These are phyloP conservation scores for Xiphophorus couchianus DNA, from an alignment of 2,113 vertebrate species.

Conservation along the genomic window DNA sequence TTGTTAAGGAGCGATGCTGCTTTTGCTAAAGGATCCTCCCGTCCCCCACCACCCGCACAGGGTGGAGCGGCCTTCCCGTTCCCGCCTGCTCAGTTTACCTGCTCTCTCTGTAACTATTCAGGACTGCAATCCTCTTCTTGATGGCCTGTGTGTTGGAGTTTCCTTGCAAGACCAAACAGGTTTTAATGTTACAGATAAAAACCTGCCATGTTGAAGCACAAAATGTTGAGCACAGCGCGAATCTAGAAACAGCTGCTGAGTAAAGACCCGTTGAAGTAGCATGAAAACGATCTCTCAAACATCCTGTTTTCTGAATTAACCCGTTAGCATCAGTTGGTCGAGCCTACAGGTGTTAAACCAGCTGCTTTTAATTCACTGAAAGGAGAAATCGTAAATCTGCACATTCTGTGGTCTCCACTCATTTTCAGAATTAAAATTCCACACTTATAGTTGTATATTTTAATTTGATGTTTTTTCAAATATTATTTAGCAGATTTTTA, in stretches of 20 bases:
- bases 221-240: too few species aligned
- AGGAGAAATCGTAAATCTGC: background rate
- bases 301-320: background rate
- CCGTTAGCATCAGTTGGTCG: background rate
- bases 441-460: background rate
- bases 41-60: background rate
- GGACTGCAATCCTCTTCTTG: background rate
- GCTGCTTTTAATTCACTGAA: background rate
- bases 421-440: background rate
- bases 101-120: background rate
- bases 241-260: background rate
- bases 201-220: too few species aligned
- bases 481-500: background rate
- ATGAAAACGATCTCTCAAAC: background rate
- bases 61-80: background rate
- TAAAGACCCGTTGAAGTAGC: background rate
- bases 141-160: background rate
- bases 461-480: background rate
- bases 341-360: background rate
- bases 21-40: background rate
- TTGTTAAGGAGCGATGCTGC: background rate
- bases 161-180: background rate
- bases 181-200: background rate
- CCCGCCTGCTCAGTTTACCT: background rate
- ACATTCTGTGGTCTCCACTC: background rate